Evolutionary conservation across 2,888 invertebrate species (phyloP).

Genomic region (Sinodicranocentrus sp.): DNA sequence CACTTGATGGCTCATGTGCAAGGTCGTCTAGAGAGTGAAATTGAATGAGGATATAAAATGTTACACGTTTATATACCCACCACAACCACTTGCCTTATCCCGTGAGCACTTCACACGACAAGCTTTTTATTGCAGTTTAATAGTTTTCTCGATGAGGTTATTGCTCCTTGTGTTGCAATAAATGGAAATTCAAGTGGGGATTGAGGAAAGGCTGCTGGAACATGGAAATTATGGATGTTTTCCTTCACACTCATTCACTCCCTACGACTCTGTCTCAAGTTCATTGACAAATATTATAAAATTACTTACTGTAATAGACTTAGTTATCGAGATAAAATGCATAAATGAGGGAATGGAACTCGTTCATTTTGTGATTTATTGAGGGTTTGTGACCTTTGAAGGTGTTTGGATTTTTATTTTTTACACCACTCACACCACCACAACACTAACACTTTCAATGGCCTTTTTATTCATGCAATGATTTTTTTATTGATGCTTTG

Average conservation of each 20-base stretch:
- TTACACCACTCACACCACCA: no score
- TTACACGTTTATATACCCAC: not conserved
- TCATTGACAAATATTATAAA: not conserved
- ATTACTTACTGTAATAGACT: conserved; percentile 4
- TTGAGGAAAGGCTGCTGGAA: conserved; percentile 10
- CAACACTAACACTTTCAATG: no score
- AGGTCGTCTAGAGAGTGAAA: conserved; percentile 54
- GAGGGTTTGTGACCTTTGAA: no score
- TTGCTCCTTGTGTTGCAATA: conserved; percentile 27
- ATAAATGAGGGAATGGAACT: no score
- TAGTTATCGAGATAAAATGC: no score
- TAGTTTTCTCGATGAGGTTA: conserved; percentile 43
- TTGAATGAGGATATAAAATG: conserved; percentile 23
- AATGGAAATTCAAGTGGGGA: conserved; percentile 11
- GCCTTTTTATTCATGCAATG: no score
- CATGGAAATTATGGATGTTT: no score
- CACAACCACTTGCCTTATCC: not conserved
- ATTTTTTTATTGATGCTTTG: no score
- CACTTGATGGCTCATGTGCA: conserved; percentile 63
- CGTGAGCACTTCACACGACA: conserved; percentile 34
- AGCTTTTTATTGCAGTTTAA: conserved; percentile 49
- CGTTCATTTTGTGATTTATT: no score
- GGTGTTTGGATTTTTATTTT: no score
- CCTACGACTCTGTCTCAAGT: not conserved
- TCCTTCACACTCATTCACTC: no score